phyloP scores from a whole-genome alignment of 1,140 invertebrate species.

The Drosophila pseudoananassae region DNA sequence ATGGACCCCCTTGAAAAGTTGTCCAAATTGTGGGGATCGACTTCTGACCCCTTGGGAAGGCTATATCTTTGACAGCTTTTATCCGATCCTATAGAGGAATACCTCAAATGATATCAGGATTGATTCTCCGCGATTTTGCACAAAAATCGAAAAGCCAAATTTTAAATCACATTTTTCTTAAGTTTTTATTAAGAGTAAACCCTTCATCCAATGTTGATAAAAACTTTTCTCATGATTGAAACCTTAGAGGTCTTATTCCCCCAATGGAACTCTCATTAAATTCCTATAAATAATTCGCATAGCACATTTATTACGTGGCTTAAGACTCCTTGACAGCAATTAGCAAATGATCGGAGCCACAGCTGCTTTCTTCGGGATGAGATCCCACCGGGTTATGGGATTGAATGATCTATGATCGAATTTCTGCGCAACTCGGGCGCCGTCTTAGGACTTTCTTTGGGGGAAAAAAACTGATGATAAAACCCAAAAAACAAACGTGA shows the following conservation, averaged over 20 bases:
- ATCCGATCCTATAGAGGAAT: no score
- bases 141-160: no score
- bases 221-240: not conserved
- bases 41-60: no score
- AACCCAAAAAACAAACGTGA: slow-evolving; percentile 19
- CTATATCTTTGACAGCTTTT: no score
- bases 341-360: slow-evolving; percentile 47
- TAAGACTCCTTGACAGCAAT: slow-evolving; percentile 48
- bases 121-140: no score
- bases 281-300: slow-evolving; percentile 34
- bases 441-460: slow-evolving; percentile 2
- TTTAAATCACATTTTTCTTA: no score
- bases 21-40: no score
- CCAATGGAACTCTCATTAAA: slow-evolving; percentile 32
- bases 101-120: no score
- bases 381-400: slow-evolving; percentile 1
- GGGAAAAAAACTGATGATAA: not conserved
- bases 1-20: no score
- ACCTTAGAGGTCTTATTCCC: not conserved
- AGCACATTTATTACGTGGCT: slow-evolving; percentile 32
- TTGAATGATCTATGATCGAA: slow-evolving; percentile 52
- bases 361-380: slow-evolving; percentile 36
- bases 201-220: not conserved
- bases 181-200: no score
- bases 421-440: slow-evolving; percentile 31